A percentile compares a stretch with the other conserved stretches of the same genome.
These are phyloP conservation scores for Antheraea yamamai DNA, from an alignment of 2,888 invertebrate species.

Conservation along the genomic window DNA sequence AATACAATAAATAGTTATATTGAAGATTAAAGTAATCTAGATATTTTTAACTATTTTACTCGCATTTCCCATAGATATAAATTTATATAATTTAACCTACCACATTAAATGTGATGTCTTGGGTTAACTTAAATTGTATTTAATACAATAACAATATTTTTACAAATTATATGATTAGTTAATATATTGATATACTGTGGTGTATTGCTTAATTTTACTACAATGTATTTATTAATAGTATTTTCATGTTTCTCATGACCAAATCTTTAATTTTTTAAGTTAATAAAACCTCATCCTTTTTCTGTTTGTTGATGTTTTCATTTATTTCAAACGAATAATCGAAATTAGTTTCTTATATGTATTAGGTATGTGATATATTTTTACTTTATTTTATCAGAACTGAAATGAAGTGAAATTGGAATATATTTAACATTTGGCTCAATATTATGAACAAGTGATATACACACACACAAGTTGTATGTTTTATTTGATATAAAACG, in stretches of 20 bases:
- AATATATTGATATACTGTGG: not conserved
- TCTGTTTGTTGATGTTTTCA: not conserved
- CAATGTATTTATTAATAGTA: not conserved
- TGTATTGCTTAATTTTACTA: not conserved
- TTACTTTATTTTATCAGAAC: not conserved
- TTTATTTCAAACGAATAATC: not conserved
- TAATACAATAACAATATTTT: conserved; percentile 1
- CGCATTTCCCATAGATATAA: not conserved
- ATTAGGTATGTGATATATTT: not conserved
- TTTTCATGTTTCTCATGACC: not conserved
- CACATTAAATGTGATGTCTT: conserved; percentile 4
- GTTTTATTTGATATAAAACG: not conserved
- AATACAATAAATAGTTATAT: not conserved
- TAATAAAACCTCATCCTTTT: not conserved
- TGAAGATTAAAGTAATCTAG: not conserved
- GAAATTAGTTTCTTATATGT: not conserved
- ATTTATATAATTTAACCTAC: not conserved
- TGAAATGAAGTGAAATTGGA: not conserved
- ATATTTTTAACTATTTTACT: not conserved
- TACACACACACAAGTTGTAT: not conserved
- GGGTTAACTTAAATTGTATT: not conserved
- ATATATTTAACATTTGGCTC: not conserved
- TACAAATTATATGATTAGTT: not conserved
- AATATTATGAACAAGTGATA: not conserved
- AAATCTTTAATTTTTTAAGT: not conserved